Percentiles rank a stretch among this genome's conserved stretches.
Evolutionary conservation across 2,113 vertebrate species (phyloP).

Genomic region (Capricornis sumatraensis): DNA sequence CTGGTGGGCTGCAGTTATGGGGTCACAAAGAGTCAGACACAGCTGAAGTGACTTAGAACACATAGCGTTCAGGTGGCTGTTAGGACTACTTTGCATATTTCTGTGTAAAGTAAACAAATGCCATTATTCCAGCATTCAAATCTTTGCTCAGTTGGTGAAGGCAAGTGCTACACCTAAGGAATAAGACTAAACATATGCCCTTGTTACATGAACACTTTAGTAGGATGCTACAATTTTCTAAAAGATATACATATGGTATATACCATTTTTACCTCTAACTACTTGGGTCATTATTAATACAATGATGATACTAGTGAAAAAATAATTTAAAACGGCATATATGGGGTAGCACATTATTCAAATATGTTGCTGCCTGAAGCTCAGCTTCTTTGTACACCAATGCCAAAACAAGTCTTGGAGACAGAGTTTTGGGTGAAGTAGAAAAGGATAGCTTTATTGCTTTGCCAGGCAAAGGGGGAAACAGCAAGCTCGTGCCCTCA

Average conservation of each 20-base stretch:
- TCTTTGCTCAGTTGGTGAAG: neutral
- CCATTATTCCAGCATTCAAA: neutral
- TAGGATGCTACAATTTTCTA: neutral
- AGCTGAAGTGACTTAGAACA: neutral
- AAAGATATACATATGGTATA: neutral
- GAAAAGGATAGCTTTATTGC: neutral
- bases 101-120: neutral
- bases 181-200: neutral
- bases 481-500: neutral
- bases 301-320: neutral
- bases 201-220: neutral
- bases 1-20: neutral
- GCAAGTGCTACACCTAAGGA: neutral
- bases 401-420: rapidly evolving
- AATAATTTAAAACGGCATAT: neutral
- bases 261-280: neutral
- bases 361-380: neutral
- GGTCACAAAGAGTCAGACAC: neutral
- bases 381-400: neutral
- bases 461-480: neutral
- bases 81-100: neutral
- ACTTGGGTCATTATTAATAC: neutral
- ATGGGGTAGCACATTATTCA: neutral
- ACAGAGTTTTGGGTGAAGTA: neutral
- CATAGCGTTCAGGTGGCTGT: neutral